Evolutionary conservation across 2,113 vertebrate species (phyloP).

Genomic region (Oreotrochilus melanogaster): DNA sequence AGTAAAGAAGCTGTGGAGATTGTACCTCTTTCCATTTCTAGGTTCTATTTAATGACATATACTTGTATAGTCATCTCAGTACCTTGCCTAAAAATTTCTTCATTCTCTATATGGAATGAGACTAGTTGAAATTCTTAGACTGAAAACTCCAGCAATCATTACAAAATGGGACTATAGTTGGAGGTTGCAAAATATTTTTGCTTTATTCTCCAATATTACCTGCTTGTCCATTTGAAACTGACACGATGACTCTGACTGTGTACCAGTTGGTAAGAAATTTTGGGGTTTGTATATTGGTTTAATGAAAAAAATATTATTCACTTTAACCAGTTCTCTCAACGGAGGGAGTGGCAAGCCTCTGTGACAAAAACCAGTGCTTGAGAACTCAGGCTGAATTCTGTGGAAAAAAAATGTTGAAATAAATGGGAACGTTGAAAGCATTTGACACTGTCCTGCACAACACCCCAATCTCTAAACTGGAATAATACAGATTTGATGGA

Average conservation of each 20-base stretch:
- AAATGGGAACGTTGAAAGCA: too few species aligned
- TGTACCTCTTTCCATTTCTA: not conserved
- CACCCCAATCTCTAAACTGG: too few species aligned
- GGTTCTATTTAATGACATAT: not conserved
- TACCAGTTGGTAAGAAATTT: not conserved
- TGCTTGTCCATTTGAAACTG: not conserved
- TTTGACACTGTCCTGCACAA: too few species aligned
- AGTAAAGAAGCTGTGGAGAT: not conserved
- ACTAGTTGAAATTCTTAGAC: not conserved
- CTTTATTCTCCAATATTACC: not conserved
- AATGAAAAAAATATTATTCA: not conserved
- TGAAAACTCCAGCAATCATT: not conserved
- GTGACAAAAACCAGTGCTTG: not conserved
- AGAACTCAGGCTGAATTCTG: not conserved
- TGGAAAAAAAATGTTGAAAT: not conserved
- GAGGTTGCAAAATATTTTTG: not conserved
- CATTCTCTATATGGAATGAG: not conserved
- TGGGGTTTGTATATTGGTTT: not conserved
- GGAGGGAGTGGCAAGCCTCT: not conserved
- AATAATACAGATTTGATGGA: too few species aligned
- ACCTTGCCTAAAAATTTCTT: not conserved
- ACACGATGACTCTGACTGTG: not conserved
- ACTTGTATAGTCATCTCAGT: not conserved
- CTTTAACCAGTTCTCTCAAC: not conserved
- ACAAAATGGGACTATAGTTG: not conserved